Conservation (phyloP, 2,113 vertebrate species). For the Cyanocitta stelleri region DNA sequence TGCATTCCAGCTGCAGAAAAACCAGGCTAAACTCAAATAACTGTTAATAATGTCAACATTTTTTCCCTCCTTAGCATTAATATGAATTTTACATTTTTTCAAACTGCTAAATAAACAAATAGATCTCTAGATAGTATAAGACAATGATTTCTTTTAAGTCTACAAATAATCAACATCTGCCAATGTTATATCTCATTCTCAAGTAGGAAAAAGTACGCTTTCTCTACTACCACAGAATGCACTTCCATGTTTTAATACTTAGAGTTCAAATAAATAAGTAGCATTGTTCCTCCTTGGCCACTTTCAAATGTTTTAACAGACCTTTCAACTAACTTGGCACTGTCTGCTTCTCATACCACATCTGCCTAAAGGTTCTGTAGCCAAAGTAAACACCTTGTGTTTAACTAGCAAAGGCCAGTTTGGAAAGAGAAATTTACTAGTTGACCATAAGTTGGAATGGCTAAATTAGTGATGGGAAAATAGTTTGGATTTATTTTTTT, state of each 20-base stretch:
- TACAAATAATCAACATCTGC: background rate
- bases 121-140: background rate
- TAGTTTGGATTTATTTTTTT: background rate
- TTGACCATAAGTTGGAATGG: background rate
- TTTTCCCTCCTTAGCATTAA: background rate
- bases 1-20: background rate
- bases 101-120: background rate
- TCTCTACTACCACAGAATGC: background rate
- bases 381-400: constrained; percentile 41
- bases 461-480: constrained; percentile 38
- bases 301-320: background rate
- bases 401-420: constrained; percentile 41
- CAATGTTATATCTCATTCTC: background rate
- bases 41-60: background rate
- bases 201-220: background rate
- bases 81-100: background rate
- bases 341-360: background rate
- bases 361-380: constrained; percentile 1
- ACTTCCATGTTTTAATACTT: background rate
- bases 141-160: background rate
- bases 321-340: constrained; percentile 40
- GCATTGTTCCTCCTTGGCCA: background rate
- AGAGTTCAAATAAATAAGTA: background rate
- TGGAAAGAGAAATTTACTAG: constrained; percentile 32
- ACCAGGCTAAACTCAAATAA: background rate